Evolutionary conservation across 2,888 invertebrate species (phyloP).

Genomic region (Drosophila paucipuncta): DNA sequence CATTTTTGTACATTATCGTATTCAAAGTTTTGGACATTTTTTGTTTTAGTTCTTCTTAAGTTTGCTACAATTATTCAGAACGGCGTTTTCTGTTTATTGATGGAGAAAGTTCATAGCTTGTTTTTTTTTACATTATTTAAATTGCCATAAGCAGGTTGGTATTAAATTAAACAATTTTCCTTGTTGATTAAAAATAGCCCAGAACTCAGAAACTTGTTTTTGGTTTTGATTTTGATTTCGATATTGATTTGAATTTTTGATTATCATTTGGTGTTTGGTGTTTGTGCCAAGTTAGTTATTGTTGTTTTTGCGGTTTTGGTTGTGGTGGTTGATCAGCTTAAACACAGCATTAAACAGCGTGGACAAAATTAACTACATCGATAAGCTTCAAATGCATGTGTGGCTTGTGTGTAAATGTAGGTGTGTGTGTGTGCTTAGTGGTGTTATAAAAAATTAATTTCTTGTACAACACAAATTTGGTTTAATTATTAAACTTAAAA

Average conservation of each 20-base stretch:
- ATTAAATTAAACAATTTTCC: constrained; percentile 32
- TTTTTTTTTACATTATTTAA: constrained; percentile 27
- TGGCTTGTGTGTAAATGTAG: constrained; percentile 25
- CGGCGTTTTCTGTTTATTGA: constrained; percentile 20
- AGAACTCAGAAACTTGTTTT: constrained; percentile 84
- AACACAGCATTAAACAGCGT: constrained; percentile 63
- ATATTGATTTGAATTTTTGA: constrained; percentile 28
- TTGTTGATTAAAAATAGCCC: constrained; percentile 79
- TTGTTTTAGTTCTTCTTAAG: constrained; percentile 47
- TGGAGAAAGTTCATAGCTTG: constrained; percentile 21
- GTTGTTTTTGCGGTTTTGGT: constrained; percentile 30
- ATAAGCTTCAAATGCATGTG: constrained; percentile 69
- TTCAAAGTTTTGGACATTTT: constrained; percentile 86
- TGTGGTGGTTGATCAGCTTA: constrained; percentile 39
- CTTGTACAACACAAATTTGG: constrained; percentile 72
- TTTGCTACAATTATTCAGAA: constrained; percentile 36
- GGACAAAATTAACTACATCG: constrained; percentile 70
- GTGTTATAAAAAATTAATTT: constrained; percentile 73
- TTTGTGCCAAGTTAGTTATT: constrained; percentile 49
- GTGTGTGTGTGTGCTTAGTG: constrained; percentile 66
- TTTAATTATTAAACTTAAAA: constrained; percentile 61
- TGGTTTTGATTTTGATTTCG: constrained; percentile 39
- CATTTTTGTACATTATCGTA: constrained; percentile 84
- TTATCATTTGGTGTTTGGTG: constrained; percentile 28
- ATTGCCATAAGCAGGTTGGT: constrained; percentile 28